Evolutionary conservation across 2,113 vertebrate genomes (phyloP).

Genomic region (Rallus limicola): DNA sequence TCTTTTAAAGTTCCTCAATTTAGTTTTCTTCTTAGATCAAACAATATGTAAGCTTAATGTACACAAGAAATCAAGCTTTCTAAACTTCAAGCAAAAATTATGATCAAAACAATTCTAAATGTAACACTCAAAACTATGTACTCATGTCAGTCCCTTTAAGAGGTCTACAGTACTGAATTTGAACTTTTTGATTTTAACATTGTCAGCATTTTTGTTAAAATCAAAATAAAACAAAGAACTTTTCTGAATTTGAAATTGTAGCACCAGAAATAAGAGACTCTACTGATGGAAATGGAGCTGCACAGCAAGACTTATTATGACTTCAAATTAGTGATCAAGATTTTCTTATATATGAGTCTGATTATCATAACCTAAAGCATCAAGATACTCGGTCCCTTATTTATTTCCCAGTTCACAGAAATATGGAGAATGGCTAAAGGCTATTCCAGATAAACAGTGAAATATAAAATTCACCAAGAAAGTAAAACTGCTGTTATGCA

Average conservation of each 20-base stretch:
- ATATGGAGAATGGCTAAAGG: background rate
- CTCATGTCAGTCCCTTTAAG: background rate
- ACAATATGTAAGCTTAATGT: background rate
- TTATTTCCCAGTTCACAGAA: conserved; percentile 14
- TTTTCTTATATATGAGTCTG: background rate
- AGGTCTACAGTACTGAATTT: background rate
- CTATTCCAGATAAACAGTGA: background rate
- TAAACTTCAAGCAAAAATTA: background rate
- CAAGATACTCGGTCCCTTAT: background rate
- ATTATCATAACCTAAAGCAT: conserved; percentile 15
- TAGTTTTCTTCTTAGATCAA: background rate
- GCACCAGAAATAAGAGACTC: background rate
- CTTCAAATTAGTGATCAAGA: conserved; percentile 21
- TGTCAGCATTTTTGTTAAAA: background rate
- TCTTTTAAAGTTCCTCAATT: background rate
- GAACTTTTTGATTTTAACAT: background rate
- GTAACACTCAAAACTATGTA: background rate
- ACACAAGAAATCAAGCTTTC: background rate
- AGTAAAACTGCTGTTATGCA: conserved; percentile 1
- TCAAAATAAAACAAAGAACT: background rate
- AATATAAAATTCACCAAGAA: conserved; percentile 1
- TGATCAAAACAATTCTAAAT: background rate
- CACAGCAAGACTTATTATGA: background rate
- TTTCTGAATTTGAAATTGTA: background rate
- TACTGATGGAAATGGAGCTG: background rate